A percentile compares a stretch with the other conserved stretches of the same genome.
Evolutionary conservation across 2,113 vertebrate species (phyloP).

Genomic region (Pygoscelis antarcticus): DNA sequence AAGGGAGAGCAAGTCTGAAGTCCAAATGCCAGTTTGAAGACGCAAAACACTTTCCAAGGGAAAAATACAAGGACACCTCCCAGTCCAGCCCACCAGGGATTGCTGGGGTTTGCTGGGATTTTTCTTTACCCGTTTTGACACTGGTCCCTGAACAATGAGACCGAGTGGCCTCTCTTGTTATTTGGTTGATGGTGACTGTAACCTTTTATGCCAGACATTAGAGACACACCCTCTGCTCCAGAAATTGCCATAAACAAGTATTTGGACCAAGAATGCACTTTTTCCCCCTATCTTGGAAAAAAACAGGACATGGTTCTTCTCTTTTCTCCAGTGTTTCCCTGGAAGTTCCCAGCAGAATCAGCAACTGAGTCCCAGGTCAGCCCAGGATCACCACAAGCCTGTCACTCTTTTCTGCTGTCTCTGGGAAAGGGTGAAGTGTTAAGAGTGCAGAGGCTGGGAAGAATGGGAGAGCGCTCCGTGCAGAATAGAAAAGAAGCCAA

Average conservation of each 20-base stretch:
- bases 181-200: not conserved
- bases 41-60: not conserved
- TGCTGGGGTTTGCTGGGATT: not conserved
- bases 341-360: not conserved
- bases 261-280: not conserved
- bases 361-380: not conserved
- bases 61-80: not conserved
- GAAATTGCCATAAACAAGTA: not conserved
- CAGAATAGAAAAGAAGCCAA: not conserved
- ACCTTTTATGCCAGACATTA: not conserved
- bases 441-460: not conserved
- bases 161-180: not conserved
- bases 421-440: not conserved
- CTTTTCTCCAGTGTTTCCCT: not conserved
- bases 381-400: not conserved
- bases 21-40: not conserved
- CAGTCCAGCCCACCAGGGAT: not conserved
- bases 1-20: not conserved
- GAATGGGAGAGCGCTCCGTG: fast-evolving
- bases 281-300: not conserved
- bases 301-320: not conserved
- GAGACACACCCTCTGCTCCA: not conserved
- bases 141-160: not conserved
- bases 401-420: not conserved
- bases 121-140: not conserved